These are phyloP conservation scores for Lepilemur septentrionalis DNA, from an alignment of 2,797 vertebrate species.

Conservation along the genomic window DNA sequence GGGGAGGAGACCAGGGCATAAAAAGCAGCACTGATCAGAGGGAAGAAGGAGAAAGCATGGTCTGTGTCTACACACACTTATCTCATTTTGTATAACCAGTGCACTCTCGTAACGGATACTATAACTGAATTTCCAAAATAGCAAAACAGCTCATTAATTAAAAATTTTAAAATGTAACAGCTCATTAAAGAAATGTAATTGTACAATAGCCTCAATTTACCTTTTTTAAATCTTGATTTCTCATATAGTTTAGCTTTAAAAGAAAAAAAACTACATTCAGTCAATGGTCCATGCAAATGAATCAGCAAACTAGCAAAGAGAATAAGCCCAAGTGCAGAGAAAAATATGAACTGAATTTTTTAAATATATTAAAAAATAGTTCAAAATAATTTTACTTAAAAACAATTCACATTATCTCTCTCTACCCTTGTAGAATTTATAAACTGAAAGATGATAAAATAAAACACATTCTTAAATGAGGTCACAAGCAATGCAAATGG, in stretches of 20 bases:
- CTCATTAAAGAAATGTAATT: slow-evolving; percentile 2
- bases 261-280: background rate
- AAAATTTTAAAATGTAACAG: background rate
- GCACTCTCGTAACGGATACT: background rate
- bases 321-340: background rate
- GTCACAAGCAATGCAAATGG: background rate
- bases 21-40: background rate
- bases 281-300: background rate
- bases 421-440: slow-evolving; percentile 16
- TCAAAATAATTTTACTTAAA: slow-evolving; percentile 27
- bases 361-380: background rate
- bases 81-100: background rate
- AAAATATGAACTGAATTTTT: background rate
- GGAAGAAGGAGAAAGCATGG: background rate
- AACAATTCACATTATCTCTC: background rate
- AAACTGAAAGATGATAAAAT: slow-evolving; percentile 12
- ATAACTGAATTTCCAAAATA: background rate
- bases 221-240: slow-evolving; percentile 44
- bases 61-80: background rate
- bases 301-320: background rate
- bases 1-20: background rate
- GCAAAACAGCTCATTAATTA: background rate
- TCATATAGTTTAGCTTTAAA: background rate
- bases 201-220: background rate
- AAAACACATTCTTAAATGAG: slow-evolving; percentile 40